Percentiles rank a stretch among this genome's conserved stretches.
These are phyloP conservation scores for Drosophila limbata DNA, from an alignment of 2,888 invertebrate genomes.

Conservation along the genomic window DNA sequence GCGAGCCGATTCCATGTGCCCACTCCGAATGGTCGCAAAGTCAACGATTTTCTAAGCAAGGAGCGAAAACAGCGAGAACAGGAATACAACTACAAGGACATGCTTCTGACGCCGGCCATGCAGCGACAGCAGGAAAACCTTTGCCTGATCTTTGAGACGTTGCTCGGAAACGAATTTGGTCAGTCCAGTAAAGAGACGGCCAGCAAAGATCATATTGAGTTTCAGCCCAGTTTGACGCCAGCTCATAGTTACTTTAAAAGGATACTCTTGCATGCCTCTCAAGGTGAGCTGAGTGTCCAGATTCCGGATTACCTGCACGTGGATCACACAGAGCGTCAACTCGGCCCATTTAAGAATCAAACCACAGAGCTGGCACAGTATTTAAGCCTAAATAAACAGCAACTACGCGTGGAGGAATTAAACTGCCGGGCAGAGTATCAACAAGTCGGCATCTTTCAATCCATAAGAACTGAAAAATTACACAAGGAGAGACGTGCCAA, in stretches of 20 bases:
- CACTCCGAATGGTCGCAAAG: slow-evolving; percentile 58
- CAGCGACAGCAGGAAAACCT: slow-evolving; percentile 62
- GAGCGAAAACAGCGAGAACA: slow-evolving; percentile 57
- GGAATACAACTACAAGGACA: slow-evolving; percentile 43
- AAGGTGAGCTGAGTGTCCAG: slow-evolving; percentile 23
- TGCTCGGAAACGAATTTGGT: slow-evolving; percentile 53
- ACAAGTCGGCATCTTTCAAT: slow-evolving; percentile 69
- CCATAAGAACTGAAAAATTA: background rate
- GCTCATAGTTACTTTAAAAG: slow-evolving; percentile 77
- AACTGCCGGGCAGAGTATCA: slow-evolving; percentile 57
- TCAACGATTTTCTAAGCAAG: slow-evolving; percentile 69
- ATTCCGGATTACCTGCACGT: slow-evolving; percentile 76
- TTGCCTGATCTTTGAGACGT: slow-evolving; percentile 70
- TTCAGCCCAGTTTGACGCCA: slow-evolving; percentile 81
- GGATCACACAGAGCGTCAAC: slow-evolving; percentile 74
- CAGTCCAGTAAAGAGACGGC: slow-evolving; percentile 21
- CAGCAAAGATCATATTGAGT: slow-evolving; percentile 56
- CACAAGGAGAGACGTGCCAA: slow-evolving; percentile 59
- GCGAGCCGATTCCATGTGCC: slow-evolving; percentile 81
- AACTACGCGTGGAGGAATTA: slow-evolving; percentile 65
- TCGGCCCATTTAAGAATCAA: slow-evolving; percentile 75
- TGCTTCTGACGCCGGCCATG: slow-evolving; percentile 44
- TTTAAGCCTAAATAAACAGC: slow-evolving; percentile 49
- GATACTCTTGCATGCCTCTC: slow-evolving; percentile 65
- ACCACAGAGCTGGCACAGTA: slow-evolving; percentile 58